phyloP scores from a whole-genome alignment of 2,113 vertebrate species.

The Lagopus muta region DNA sequence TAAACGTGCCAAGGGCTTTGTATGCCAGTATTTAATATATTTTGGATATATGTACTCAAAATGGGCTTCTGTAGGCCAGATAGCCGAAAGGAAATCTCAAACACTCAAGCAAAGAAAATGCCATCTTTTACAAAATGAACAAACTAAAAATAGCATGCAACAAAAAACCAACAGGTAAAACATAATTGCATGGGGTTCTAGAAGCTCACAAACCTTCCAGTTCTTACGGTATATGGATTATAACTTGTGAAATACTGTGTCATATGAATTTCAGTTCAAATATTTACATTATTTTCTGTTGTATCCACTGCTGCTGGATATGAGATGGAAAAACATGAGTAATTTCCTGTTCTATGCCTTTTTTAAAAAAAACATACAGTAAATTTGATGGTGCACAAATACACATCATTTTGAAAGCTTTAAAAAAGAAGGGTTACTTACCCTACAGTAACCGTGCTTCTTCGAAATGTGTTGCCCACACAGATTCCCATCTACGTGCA shows the following conservation, averaged over 20 bases:
- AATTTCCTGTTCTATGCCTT: background rate
- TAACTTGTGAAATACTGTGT: background rate
- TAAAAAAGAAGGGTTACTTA: conserved; percentile 75
- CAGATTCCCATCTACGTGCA: conserved; percentile 76
- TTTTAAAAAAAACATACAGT: background rate
- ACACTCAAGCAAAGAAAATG: background rate
- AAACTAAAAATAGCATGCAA: background rate
- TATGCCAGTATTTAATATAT: background rate
- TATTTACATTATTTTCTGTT: background rate
- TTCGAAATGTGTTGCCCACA: conserved; percentile 76
- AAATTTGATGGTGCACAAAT: conserved; percentile 40
- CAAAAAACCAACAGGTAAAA: background rate
- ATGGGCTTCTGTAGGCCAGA: background rate
- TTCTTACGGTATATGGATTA: background rate
- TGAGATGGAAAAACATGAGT: background rate
- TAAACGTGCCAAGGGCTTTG: background rate
- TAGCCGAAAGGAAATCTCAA: background rate
- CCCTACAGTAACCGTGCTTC: conserved; percentile 76
- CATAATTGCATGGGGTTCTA: background rate
- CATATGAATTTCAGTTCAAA: background rate
- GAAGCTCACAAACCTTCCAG: background rate
- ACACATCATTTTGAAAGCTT: conserved; percentile 64
- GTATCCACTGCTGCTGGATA: background rate
- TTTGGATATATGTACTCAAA: background rate
- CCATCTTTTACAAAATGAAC: background rate